These are phyloP conservation scores for Theonella swinhoei DNA, from an alignment of 37 sponge, comb jelly and placozoan species.

Conservation along the genomic window DNA sequence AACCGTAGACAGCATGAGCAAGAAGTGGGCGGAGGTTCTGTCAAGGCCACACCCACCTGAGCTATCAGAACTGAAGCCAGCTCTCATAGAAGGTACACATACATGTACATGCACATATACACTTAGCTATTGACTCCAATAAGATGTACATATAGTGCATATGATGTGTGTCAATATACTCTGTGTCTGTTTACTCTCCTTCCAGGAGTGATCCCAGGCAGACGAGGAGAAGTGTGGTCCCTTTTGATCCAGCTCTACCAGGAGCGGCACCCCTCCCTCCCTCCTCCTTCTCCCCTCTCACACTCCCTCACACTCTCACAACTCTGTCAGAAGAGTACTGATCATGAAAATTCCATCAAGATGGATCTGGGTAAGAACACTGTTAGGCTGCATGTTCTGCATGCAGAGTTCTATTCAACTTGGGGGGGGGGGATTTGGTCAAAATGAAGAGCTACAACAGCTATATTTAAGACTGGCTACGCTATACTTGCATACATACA, in stretches of 20 bases:
- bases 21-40: conserved; percentile 22
- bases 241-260: conserved; percentile 33
- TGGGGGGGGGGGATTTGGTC: too few species aligned
- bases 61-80: neutral
- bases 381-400: neutral
- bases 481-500: neutral
- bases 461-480: too few species aligned
- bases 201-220: conserved; percentile 66
- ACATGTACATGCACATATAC: neutral
- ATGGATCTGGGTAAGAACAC: conserved; percentile 76
- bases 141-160: too few species aligned
- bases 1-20: neutral
- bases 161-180: too few species aligned
- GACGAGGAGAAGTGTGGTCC: conserved; percentile 73
- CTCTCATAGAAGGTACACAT: neutral
- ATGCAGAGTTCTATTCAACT: neutral
- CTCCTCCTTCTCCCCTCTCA: neutral
- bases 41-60: neutral
- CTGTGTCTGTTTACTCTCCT: neutral
- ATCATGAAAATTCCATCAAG: conserved; percentile 60
- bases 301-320: neutral
- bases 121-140: too few species aligned
- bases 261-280: neutral
- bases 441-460: too few species aligned
- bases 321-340: conserved; percentile 32